Evolutionary conservation across 1,140 invertebrate species (phyloP).

Genomic region (Macrosteles quadrilineatus): DNA sequence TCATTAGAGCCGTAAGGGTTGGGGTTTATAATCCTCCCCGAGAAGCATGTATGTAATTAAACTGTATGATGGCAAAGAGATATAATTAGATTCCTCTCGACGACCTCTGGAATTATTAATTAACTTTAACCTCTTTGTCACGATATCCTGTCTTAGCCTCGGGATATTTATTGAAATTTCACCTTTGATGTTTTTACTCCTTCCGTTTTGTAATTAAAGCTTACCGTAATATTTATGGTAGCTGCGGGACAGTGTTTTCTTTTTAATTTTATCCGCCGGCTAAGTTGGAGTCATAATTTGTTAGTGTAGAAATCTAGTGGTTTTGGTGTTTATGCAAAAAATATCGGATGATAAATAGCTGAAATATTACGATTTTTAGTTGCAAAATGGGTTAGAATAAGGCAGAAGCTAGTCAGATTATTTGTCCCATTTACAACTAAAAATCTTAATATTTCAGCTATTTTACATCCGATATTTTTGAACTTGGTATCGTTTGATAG

Average conservation of each 20-base stretch:
- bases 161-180: conserved; percentile 23
- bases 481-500: not conserved
- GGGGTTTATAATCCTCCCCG: conserved; percentile 13
- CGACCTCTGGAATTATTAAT: conserved; percentile 24
- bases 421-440: too few relatives aligned
- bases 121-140: conserved; percentile 25
- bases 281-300: not conserved
- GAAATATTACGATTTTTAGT: too few relatives aligned
- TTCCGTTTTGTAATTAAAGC: conserved; percentile 23
- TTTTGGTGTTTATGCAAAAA: not conserved
- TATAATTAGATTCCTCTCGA: conserved; percentile 24
- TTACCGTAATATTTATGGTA: conserved; percentile 17
- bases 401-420: too few relatives aligned
- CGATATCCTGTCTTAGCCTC: conserved; percentile 19
- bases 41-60: conserved; percentile 27
- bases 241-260: not conserved
- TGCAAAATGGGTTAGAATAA: too few relatives aligned
- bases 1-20: conserved; percentile 22
- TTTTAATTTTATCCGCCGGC: not conserved
- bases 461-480: not conserved
- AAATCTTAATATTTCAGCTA: too few relatives aligned
- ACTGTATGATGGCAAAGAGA: conserved; percentile 25
- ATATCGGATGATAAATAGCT: not conserved
- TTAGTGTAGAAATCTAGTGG: not conserved
- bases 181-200: conserved; percentile 26